Percentiles rank a stretch among this genome's conserved stretches.
Conservation (phyloP, 2,888 invertebrate species). For the Morinoia aosen region DNA sequence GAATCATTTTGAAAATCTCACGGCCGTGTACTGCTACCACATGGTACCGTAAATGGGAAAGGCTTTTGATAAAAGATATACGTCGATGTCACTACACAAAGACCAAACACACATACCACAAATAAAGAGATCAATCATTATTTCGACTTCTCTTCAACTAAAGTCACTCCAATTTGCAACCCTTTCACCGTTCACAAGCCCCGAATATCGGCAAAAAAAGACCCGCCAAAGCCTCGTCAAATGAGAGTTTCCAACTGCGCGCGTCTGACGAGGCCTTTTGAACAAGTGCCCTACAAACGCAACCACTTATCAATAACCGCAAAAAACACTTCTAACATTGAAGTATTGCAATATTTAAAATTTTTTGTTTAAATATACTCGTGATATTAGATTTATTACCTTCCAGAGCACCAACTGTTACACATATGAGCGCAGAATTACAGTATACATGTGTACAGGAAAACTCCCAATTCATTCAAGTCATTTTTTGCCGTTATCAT, state of each 20-base stretch:
- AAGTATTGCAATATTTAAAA: background rate
- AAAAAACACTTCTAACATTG: background rate
- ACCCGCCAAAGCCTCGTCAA: background rate
- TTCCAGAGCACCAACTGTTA: background rate
- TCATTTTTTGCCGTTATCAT: too few species aligned
- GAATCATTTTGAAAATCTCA: too few species aligned
- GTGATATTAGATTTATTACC: background rate
- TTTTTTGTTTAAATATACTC: background rate
- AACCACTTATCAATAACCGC: background rate
- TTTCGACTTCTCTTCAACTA: background rate
- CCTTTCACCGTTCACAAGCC: constrained; percentile 44
- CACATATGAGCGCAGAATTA: background rate
- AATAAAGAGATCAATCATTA: background rate
- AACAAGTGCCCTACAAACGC: background rate
- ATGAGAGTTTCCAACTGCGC: background rate
- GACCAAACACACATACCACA: background rate
- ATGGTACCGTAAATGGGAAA: background rate
- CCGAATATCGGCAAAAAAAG: constrained; percentile 32
- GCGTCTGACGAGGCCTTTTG: background rate
- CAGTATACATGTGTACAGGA: background rate
- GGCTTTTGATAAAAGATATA: background rate
- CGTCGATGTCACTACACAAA: background rate
- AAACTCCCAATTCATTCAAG: too few species aligned
- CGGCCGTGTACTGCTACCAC: too few species aligned
- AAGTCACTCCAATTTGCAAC: constrained; percentile 34